phyloP scores from a whole-genome alignment of 2,888 invertebrate species.

The Drosophila austrosaltans region DNA sequence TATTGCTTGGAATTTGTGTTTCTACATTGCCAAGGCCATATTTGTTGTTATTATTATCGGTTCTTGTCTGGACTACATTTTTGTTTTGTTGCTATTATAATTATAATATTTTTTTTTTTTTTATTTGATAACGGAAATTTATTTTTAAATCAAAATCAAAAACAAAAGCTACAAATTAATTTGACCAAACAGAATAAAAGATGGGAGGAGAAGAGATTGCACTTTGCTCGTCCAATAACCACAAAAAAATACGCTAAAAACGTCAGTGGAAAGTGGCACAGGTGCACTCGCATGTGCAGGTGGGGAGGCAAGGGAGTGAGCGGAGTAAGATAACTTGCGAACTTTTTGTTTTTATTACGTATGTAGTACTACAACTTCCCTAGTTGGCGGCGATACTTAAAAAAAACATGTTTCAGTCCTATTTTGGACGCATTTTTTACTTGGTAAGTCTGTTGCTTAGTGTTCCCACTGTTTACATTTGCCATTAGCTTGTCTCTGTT shows the following conservation, averaged over 20 bases:
- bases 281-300: neutral
- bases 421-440: neutral
- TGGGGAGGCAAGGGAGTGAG: neutral
- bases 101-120: slow-evolving; percentile 7
- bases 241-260: slow-evolving; percentile 4
- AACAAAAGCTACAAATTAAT: neutral
- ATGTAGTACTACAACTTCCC: neutral
- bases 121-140: neutral
- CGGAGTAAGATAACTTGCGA: neutral
- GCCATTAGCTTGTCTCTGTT: slow-evolving; percentile 33
- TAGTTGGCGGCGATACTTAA: neutral
- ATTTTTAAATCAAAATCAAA: slow-evolving; percentile 6
- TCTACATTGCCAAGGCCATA: slow-evolving; percentile 45
- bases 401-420: neutral
- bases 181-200: neutral
- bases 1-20: neutral
- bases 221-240: slow-evolving; percentile 1
- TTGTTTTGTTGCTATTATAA: slow-evolving; percentile 24
- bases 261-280: neutral
- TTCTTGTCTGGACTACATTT: slow-evolving; percentile 37
- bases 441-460: neutral
- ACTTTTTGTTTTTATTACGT: neutral
- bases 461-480: slow-evolving; percentile 3
- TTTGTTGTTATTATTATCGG: slow-evolving; percentile 27
- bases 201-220: neutral